Conservation (phyloP, 2,888 invertebrate species). For the Creontiades dilutus region DNA sequence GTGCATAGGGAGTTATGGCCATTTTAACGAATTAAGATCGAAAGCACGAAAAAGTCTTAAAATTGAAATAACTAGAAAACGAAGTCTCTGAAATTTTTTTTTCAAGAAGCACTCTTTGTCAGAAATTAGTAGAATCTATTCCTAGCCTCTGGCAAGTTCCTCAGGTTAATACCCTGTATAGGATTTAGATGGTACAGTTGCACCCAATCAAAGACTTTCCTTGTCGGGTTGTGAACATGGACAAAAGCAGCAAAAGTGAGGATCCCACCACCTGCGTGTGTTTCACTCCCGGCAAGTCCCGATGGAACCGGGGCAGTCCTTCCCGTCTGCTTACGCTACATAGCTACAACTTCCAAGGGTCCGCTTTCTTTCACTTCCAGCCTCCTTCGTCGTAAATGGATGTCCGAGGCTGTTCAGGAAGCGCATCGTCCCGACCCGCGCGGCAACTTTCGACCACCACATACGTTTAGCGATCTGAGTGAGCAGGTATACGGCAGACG, state of each 20-base stretch:
- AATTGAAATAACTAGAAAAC: too few relatives aligned
- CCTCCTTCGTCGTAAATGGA: background rate
- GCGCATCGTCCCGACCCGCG: background rate
- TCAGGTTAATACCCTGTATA: too few relatives aligned
- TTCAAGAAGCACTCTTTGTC: too few relatives aligned
- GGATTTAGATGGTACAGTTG: background rate
- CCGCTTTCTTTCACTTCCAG: constrained; percentile 21
- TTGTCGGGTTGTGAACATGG: background rate
- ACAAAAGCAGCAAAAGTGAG: constrained; percentile 28
- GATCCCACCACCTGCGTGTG: background rate
- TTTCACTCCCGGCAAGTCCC: constrained; percentile 28
- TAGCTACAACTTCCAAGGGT: constrained; percentile 32
- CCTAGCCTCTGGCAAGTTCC: too few relatives aligned
- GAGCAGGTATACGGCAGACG: background rate
- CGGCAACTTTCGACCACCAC: background rate
- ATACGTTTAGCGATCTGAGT: background rate
- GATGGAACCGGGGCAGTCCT: constrained; percentile 13
- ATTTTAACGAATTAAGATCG: too few relatives aligned
- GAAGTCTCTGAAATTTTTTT: too few relatives aligned
- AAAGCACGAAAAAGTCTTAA: too few relatives aligned
- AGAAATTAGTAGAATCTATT: too few relatives aligned
- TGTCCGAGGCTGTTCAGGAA: constrained; percentile 29
- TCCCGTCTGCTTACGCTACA: constrained; percentile 5
- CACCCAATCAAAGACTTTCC: background rate
- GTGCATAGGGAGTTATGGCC: too few relatives aligned